These are phyloP conservation scores for Pantherophis alleghaniensis DNA, from an alignment of 2,797 vertebrate species.

Conservation along the genomic window DNA sequence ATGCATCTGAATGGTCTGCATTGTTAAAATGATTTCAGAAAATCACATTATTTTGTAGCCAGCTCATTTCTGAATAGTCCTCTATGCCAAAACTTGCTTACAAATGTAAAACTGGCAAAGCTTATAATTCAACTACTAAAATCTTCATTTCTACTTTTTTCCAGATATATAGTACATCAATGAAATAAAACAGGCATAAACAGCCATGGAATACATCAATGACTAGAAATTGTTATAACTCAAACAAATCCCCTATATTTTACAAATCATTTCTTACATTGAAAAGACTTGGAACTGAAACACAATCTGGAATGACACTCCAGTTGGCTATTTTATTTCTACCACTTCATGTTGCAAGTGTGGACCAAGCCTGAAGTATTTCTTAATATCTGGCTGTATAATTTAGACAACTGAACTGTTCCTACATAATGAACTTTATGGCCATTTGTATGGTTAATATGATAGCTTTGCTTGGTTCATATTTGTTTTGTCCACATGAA, in stretches of 20 bases:
- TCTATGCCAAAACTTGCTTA: background rate
- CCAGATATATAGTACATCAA: background rate
- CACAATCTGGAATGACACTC: background rate
- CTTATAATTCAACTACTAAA: background rate
- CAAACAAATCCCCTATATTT: background rate
- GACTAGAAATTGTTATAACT: background rate
- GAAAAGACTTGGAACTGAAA: background rate
- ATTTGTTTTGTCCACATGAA: background rate
- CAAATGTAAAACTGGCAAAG: background rate
- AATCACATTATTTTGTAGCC: background rate
- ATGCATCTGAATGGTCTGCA: background rate
- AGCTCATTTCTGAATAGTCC: background rate
- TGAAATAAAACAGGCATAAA: background rate
- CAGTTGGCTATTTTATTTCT: too few species aligned
- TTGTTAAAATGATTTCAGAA: background rate
- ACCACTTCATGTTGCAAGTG: background rate
- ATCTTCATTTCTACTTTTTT: background rate
- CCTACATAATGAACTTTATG: background rate
- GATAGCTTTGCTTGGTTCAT: background rate
- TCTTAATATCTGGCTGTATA: background rate
- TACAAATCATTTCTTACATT: background rate
- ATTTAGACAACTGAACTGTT: background rate
- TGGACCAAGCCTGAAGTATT: background rate
- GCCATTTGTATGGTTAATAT: background rate
- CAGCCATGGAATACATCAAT: background rate